Base-by-base conservation (phyloP, 2,888 invertebrate genomes). In the Drosophila mimica region DNA sequence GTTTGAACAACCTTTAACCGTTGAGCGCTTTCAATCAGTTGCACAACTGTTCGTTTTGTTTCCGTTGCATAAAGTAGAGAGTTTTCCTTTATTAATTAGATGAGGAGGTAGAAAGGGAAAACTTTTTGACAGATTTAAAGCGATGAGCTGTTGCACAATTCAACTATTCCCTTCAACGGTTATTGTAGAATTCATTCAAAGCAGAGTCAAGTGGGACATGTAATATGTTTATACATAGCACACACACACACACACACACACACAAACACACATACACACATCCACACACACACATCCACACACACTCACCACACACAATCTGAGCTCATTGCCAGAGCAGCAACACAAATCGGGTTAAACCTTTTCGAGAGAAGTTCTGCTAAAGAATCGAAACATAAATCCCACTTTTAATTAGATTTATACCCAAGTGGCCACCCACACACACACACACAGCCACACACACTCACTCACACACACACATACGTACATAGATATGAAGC, bases 381-480 rank as follows among this genome's bases (percentile, higher is more conserved):
- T 56, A 70, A 54, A 58, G 75, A 83, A 83, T 81, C 81, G 76
- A 72, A 65, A 62, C 64, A 66, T 66, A 86, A 83, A 80, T 80
- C 75, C 80, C 70, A 67, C 71, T 80, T 83, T 83, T 87, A 83
- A 83, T 87, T 87, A 83, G 87, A 86, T 82, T 87, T 80, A 83
- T 80, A 58, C 83, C 84, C 83, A 87, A 82, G 87, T 82, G 85
- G 81, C 79, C 88, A 73, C 28, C 40, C 40, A 65, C 43, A 54
- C 20, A 59, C 28, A 56, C 31, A 52, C 8, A 34, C 17, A 43
- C 51, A 13, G 52, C 17, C 36, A 67, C 48, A 34, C 31, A 61
- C 43, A 69, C 46, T 49, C 33, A 64, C n/a, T 54, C 31, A 52
- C 15, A 30, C 6, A 43, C 46, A 20, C 63, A 17, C 36, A 54